Percentiles rank a stretch among this genome's conserved stretches.
Evolutionary conservation across 2,113 vertebrate genomes (phyloP).

Genomic region (Aspidoscelis tigris): DNA sequence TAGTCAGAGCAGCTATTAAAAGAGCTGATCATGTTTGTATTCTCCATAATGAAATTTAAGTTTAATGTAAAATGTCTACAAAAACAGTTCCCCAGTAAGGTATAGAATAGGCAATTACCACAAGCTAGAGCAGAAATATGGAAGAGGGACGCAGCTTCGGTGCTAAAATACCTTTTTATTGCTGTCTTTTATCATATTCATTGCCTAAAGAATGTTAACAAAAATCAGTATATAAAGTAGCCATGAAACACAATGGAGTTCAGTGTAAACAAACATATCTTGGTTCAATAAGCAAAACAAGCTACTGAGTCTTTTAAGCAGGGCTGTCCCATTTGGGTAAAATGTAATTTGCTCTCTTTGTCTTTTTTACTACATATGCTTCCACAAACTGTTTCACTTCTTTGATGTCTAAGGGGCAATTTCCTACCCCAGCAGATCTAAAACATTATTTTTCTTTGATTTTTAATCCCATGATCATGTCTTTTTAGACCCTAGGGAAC

Average conservation of each 20-base stretch:
- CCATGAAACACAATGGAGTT: conserved; percentile 31
- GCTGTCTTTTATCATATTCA: conserved; percentile 30
- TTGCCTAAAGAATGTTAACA: conserved; percentile 25
- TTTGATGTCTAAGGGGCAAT: too few relatives aligned
- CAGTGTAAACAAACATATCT: conserved; percentile 22
- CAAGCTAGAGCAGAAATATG: conserved; percentile 16
- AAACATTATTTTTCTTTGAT: too few relatives aligned
- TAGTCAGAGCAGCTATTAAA: conserved; percentile 34
- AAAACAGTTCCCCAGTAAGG: conserved; percentile 9
- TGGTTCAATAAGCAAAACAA: conserved; percentile 10
- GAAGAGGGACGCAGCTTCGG: neutral
- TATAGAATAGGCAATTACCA: conserved; percentile 36
- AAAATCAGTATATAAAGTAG: conserved; percentile 23
- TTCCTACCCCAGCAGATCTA: too few relatives aligned
- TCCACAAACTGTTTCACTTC: too few relatives aligned
- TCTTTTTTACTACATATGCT: too few relatives aligned
- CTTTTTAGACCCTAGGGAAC: too few relatives aligned
- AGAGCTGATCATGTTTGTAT: conserved; percentile 27
- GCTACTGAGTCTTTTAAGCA: too few relatives aligned
- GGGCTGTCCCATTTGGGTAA: too few relatives aligned
- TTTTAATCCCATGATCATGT: too few relatives aligned
- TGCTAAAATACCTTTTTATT: conserved; percentile 32
- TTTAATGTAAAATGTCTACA: conserved; percentile 32
- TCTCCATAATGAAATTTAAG: conserved; percentile 35
- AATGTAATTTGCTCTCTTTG: too few relatives aligned